phyloP scores from a whole-genome alignment of 2,113 vertebrate genomes.

The Callorhinus ursinus region DNA sequence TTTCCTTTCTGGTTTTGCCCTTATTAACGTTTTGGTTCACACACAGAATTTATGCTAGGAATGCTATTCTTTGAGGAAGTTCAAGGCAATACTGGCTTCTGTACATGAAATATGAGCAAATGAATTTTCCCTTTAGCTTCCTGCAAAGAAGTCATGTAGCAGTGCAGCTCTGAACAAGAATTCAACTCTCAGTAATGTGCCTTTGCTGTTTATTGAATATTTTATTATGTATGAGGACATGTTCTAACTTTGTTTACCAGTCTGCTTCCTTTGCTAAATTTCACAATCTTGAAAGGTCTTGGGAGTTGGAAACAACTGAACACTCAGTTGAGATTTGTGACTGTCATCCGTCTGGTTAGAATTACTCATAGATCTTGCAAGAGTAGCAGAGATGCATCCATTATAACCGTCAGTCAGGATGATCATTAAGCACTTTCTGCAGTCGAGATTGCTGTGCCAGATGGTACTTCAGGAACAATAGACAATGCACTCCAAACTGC shows the following conservation, averaged over 20 bases:
- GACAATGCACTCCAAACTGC: conserved; percentile 61
- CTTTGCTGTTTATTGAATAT: conserved; percentile 66
- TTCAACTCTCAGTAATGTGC: background rate
- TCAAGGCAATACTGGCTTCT: background rate
- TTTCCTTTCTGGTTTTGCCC: background rate
- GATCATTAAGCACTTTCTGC: conserved; percentile 68
- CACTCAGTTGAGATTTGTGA: conserved; percentile 72
- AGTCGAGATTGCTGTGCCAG: conserved; percentile 53
- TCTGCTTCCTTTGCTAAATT: conserved; percentile 70
- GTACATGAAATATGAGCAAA: conserved; percentile 16
- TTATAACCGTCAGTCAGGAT: conserved; percentile 51
- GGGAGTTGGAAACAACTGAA: conserved; percentile 63
- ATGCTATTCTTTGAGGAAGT: background rate
- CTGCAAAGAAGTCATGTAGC: background rate
- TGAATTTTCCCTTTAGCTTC: background rate
- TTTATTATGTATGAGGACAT: conserved; percentile 67
- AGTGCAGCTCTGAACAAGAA: background rate
- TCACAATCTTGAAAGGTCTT: conserved; percentile 66
- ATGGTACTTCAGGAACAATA: conserved; percentile 72
- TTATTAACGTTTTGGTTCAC: background rate
- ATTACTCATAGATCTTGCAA: conserved; percentile 76
- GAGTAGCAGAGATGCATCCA: conserved; percentile 57
- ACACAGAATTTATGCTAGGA: background rate
- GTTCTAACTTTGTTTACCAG: conserved; percentile 49
- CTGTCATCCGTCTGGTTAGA: conserved; percentile 61